Base-by-base conservation (phyloP, 2,888 invertebrate species). In the Melanargia galathea region DNA sequence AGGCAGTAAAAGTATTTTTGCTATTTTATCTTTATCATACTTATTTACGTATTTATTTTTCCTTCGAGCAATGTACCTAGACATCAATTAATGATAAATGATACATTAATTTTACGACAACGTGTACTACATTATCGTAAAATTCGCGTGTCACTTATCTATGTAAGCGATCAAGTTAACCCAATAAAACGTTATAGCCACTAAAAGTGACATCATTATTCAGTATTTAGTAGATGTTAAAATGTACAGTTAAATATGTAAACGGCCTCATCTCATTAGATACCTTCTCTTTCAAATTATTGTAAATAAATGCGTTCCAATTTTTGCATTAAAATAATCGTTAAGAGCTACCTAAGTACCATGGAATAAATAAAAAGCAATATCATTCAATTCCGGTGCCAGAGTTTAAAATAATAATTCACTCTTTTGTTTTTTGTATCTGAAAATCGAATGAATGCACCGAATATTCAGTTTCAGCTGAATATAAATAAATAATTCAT, bases 401-500 rank as follows among this genome's bases (percentile, higher is more conserved):
- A 56, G 38, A 57, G 43, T 45, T 33, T 51, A 20, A 20, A 46
- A 55, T 46, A 46, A 46, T 57, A 57, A 33, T 57, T 57, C 33
- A 57, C 22, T 46, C 5, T 33, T 46, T 20, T 11, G 45, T 57
- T 57, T n/a, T 46, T 57, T 57, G 30, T 20, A 26, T 33, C 45
- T 33, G 57, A 57, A 57, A 30, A 30, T 40, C 43, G 46, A 38
- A 55, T 48, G 35, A 48, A 52, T 52, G 52, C 52, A 45, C 60
- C n/a, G 26, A 62, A 49, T 62, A 56, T 48, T 58, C 33, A 48
- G 7, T 18, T 43, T 43, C 43, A 16, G n/a, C n/a, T n/a, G 24
- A 55, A 55, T 45, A 52, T 35, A 11, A 16, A 56, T 58, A 33
- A 62, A 62, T 62, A 62, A 62, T 56, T 55, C 62, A 62, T 56